phyloP scores from a whole-genome alignment of 2,888 invertebrate genomes.

The Patella caerulea region DNA sequence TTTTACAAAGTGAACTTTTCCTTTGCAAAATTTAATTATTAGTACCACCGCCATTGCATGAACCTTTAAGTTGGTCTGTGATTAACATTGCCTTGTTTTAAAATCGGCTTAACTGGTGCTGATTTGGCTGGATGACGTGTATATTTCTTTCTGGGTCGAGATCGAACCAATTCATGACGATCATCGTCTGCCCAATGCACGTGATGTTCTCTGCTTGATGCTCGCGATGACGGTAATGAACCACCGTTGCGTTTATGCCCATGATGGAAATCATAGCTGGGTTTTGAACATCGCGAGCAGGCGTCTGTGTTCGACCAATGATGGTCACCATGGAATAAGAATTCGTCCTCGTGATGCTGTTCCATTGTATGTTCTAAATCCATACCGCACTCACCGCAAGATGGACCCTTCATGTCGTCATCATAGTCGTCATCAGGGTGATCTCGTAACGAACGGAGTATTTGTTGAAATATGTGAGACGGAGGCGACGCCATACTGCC shows the following conservation, averaged over 20 bases:
- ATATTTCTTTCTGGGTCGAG: not conserved
- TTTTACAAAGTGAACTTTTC: too few species aligned
- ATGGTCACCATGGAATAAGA: not conserved
- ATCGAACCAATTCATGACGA: not conserved
- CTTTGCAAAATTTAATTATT: too few species aligned
- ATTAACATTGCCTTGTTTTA: not conserved
- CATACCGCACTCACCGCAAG: not conserved
- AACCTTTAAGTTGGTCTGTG: not conserved
- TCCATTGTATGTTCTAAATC: not conserved
- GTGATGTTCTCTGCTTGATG: not conserved
- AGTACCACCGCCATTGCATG: too few species aligned
- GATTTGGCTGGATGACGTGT: not conserved
- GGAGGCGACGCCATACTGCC: not conserved
- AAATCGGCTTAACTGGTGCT: not conserved
- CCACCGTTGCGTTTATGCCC: not conserved
- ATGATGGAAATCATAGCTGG: too few species aligned
- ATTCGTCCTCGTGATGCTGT: not conserved
- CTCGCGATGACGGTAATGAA: not conserved
- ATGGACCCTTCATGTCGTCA: not conserved
- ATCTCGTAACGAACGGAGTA: not conserved
- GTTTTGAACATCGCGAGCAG: not conserved
- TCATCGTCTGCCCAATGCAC: not conserved
- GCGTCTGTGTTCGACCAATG: not conserved
- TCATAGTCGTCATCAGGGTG: not conserved
- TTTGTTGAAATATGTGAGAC: not conserved